Evolutionary conservation across 2,113 vertebrate genomes (phyloP).

Genomic region (Myrmecophaga tridactyla): DNA sequence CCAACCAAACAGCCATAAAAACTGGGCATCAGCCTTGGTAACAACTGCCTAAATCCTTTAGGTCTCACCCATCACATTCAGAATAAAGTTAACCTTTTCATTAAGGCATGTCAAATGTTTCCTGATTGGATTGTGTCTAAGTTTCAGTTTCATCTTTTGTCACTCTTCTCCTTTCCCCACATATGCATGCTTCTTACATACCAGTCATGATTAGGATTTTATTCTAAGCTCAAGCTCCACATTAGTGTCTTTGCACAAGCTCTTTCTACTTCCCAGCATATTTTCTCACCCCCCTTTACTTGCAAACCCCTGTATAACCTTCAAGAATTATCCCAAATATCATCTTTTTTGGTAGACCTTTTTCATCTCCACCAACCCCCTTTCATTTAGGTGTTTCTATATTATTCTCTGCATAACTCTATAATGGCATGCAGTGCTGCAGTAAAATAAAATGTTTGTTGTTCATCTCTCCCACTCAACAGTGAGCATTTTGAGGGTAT

Average conservation of each 20-base stretch:
- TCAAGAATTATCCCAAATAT: background rate
- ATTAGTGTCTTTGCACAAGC: background rate
- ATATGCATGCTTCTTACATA: background rate
- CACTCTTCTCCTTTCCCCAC: background rate
- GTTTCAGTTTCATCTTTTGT: background rate
- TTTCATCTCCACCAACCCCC: too few species aligned
- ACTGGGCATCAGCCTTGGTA: rapidly evolving
- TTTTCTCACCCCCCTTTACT: background rate
- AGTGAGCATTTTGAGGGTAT: background rate
- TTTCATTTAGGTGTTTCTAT: background rate
- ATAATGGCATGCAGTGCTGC: too few species aligned
- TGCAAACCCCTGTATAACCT: background rate
- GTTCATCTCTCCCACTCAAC: background rate
- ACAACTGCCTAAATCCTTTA: background rate
- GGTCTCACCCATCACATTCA: background rate
- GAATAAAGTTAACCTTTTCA: background rate
- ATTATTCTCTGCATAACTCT: background rate
- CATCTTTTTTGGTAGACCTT: background rate
- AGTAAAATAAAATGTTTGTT: background rate
- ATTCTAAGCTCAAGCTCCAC: background rate
- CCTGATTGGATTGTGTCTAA: rapidly evolving
- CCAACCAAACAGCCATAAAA: background rate
- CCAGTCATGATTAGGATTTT: background rate
- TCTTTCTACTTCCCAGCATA: background rate
- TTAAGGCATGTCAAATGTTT: background rate